Base-by-base conservation (phyloP, 2,797 vertebrate genomes). In the Enteromius afrohamiltoni region DNA sequence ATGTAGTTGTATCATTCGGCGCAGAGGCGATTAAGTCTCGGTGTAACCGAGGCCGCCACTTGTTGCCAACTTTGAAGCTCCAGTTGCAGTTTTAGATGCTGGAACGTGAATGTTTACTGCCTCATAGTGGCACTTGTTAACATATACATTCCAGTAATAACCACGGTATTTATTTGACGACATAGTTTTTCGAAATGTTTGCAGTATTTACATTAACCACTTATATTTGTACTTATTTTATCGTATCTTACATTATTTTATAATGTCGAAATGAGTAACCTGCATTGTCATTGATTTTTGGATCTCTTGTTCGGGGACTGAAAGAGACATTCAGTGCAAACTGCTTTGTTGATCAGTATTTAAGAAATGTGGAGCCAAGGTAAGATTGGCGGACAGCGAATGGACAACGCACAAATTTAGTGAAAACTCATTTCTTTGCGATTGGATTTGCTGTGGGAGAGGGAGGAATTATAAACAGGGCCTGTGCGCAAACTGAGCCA, bases 51-150 rank as follows among this genome's bases (percentile, higher is more conserved):
- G 84, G 79, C 84, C 51, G 49, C 80, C 76, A 68, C 71, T 26
- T 70, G 81, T 84, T 79, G 84, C 75, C 80, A 58, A 77, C 81
- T 58, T 29, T 55, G 62, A 86, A 77, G 82, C 84, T 83, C 84
- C 84, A 83, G 79, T 77, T 37, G 82, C 82, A 79, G 82, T 84
- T 87, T 91, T 89, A 93, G 90, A 90, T 91, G 89, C 40, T 81
- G 91, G 91, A 94, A 92, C 92, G 93, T 94, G 93, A 91, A 89
- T 91, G 91, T 94, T 93, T 94, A 92, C 92, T 93, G 94, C 91
- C 94, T 92, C 91, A 92, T 94, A 92, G 91, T 93, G 94, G 92
- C 92, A 91, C 80, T 89, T 91, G 89, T 91, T 65, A 85, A 90
- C 90, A 93, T 93, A 88, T 92, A 93, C 94, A 95, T 94, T 94